Base-by-base conservation (phyloP, 2,888 invertebrate species). In the Heliconius hortense region DNA sequence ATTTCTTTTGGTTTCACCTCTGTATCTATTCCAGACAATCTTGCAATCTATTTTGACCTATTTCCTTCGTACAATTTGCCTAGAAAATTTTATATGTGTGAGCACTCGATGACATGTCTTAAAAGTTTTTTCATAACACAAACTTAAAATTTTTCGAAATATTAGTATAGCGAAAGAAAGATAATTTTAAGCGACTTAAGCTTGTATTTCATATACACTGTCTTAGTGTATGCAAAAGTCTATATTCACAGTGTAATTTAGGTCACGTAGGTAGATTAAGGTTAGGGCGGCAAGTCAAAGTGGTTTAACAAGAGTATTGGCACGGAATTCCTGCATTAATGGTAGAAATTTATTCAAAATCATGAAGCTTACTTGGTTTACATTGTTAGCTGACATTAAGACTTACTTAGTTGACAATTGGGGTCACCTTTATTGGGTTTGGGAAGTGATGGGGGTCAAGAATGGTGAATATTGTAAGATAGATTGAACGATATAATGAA, bases 271-370 rank as follows among this genome's bases (percentile, higher is more conserved):
- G 73, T 78, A 82, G 82, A 85, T 85, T 86, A 84, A 81, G 84
- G 82, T 81, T 81, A 81, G 78, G 83, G 84, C 82, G 84, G 83
- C 80, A 80, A 80, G 79, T 81, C 80, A 76, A 82, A 84, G 81
- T 84, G 83, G 76, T 80, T 80, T 82, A 82, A 84, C 82, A 81
- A 82, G 80, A 79, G 81, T 84, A 88, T 86, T 87, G 88, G 88
- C 93, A 92, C 92, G 93, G 84, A 86, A 93, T 90, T 87, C 87
- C 86, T 88, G 90, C 91, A 92, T 92, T 93, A 92, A 92, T 88
- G 86, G 82, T 84, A 83, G 81, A 79, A 82, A 85, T 84, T 84
- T 82, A 83, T 82, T 81, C 78, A 77, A 77, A 81, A 81, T 77
- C 78, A 77, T 79, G 79, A 81, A 82, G 80, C 77, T 76, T 80